Conservation (phyloP, 2,797 vertebrate species). For the Sebastes iracundus region DNA sequence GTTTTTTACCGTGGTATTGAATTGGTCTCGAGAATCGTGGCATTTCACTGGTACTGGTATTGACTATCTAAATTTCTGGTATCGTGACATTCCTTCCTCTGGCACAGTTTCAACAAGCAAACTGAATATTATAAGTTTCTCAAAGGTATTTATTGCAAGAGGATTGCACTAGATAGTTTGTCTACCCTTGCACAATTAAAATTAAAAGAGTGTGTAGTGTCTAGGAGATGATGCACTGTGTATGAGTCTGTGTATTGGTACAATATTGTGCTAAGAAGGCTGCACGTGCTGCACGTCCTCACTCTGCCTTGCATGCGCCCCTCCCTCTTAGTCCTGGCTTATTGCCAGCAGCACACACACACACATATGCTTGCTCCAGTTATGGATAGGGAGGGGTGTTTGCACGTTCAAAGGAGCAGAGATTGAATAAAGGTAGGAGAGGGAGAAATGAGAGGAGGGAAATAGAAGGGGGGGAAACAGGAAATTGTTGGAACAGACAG, state of each 20-base stretch:
- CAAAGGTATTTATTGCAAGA: neutral
- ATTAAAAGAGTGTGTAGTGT: neutral
- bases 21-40: too few relatives aligned
- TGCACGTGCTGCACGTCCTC: slow-evolving; percentile 73
- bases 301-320: slow-evolving; percentile 58
- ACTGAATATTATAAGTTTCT: neutral
- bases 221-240: too few relatives aligned
- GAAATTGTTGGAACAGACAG: neutral
- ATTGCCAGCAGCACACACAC: slow-evolving; percentile 58
- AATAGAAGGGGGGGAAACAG: neutral
- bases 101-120: neutral
- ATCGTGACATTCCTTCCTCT: too few relatives aligned
- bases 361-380: slow-evolving; percentile 39
- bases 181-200: neutral
- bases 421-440: slow-evolving; percentile 38
- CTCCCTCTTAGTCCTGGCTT: slow-evolving; percentile 75
- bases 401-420: slow-evolving; percentile 1
- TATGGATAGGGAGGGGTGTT: slow-evolving; percentile 31
- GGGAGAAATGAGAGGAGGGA: neutral
- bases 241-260: neutral
- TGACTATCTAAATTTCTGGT: too few relatives aligned
- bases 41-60: too few relatives aligned
- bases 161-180: neutral
- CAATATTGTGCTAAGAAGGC: slow-evolving; percentile 49
- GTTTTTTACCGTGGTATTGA: too few relatives aligned